phyloP scores from a whole-genome alignment of 2,113 vertebrate genomes.

The Balaenoptera acutorostrata region DNA sequence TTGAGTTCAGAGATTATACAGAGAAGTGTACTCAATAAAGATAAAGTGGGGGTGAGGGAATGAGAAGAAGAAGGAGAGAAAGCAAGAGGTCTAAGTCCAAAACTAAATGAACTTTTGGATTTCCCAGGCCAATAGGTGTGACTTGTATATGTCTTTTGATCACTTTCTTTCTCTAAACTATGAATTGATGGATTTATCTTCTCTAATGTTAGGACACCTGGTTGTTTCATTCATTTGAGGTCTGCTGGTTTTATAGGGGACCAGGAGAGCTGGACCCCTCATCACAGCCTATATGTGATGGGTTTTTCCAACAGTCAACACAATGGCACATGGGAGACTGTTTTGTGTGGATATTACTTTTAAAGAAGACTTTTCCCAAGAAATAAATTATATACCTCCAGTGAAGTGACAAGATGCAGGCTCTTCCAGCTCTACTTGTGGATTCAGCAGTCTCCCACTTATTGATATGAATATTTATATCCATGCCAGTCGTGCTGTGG shows the following conservation, averaged over 20 bases:
- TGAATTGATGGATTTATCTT: slow-evolving; percentile 61
- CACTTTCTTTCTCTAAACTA: slow-evolving; percentile 53
- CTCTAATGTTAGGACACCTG: slow-evolving; percentile 50
- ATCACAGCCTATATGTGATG: slow-evolving; percentile 61
- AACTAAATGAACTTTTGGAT: slow-evolving; percentile 37
- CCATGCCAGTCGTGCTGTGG: slow-evolving; percentile 34
- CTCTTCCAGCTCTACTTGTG: slow-evolving; percentile 58
- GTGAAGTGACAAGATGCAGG: slow-evolving; percentile 60
- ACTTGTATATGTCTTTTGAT: background rate
- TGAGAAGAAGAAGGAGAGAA: background rate
- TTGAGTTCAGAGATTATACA: background rate
- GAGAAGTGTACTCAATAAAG: background rate
- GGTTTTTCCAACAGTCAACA: slow-evolving; percentile 52
- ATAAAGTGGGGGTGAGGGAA: background rate
- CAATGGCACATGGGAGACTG: slow-evolving; percentile 57
- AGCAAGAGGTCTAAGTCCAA: background rate
- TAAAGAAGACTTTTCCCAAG: slow-evolving; percentile 71
- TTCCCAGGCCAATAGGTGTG: slow-evolving; percentile 12
- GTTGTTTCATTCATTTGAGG: slow-evolving; percentile 64
- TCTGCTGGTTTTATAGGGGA: slow-evolving; percentile 68
- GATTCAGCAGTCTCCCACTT: slow-evolving; percentile 64
- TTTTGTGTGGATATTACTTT: slow-evolving; percentile 59
- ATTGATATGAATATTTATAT: slow-evolving; percentile 74
- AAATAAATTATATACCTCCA: slow-evolving; percentile 62
- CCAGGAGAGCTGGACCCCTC: slow-evolving; percentile 54